A percentile compares a stretch with the other conserved stretches of the same genome.
These are phyloP conservation scores for Anisognathus igniventris DNA, from an alignment of 2,797 vertebrate genomes.

Conservation along the genomic window DNA sequence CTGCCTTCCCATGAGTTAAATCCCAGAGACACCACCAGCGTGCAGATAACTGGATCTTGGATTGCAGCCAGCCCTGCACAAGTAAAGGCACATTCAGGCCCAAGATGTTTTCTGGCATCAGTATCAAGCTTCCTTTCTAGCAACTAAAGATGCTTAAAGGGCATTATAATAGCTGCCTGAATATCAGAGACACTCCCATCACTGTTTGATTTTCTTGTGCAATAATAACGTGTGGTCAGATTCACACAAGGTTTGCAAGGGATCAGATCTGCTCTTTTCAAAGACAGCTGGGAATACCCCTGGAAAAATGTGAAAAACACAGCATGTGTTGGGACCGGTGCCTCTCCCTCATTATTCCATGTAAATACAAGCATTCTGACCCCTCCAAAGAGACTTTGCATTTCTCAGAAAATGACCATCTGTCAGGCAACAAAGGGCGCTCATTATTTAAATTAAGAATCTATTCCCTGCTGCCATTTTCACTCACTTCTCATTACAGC, in stretches of 20 bases:
- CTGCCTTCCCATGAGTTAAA: not conserved
- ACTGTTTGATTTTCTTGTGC: not conserved
- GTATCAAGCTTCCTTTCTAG: constrained; percentile 5
- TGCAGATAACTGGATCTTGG: constrained; percentile 14
- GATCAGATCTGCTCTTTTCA: constrained; percentile 40
- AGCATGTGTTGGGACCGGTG: constrained; percentile 47
- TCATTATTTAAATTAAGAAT: constrained; percentile 63
- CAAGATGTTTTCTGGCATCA: constrained; percentile 45
- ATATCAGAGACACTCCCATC: not conserved
- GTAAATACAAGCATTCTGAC: constrained; percentile 61
- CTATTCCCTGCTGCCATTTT: constrained; percentile 52
- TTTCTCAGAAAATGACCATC: constrained; percentile 64
- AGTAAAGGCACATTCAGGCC: constrained; percentile 39
- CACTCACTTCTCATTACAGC: constrained; percentile 1
- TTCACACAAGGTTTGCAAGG: constrained; percentile 18
- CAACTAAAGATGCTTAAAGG: constrained; percentile 4
- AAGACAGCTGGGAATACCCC: constrained; percentile 62
- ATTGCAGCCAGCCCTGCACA: constrained; percentile 18
- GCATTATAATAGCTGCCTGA: not conserved
- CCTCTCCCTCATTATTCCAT: constrained; percentile 62
- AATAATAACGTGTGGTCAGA: not conserved
- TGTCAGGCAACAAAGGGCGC: constrained; percentile 49
- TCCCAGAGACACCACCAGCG: not conserved
- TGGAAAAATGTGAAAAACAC: constrained; percentile 66
- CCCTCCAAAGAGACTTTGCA: constrained; percentile 48